Percentiles rank a stretch among this genome's conserved stretches.
These are phyloP conservation scores for Lepidurus arcticus DNA, from an alignment of 1,140 invertebrate species.

Conservation along the genomic window DNA sequence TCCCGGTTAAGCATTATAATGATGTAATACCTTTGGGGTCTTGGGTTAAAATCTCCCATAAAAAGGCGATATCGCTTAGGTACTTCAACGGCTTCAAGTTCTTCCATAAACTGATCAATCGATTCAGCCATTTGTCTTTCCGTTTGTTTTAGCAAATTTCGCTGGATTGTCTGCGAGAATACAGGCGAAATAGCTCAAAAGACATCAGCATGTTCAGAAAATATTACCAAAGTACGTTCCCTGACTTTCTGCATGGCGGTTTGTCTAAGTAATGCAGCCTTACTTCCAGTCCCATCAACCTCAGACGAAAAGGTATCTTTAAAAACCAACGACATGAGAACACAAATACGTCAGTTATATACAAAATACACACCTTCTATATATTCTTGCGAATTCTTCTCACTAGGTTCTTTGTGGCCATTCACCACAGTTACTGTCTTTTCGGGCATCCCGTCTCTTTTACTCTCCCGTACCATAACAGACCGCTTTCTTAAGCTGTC, in stretches of 20 bases:
- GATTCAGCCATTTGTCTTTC: conserved; percentile 39
- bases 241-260: not conserved
- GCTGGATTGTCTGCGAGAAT: conserved; percentile 39
- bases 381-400: not conserved
- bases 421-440: not conserved
- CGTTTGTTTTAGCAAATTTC: conserved; percentile 40
- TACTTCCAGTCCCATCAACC: not conserved
- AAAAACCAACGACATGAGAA: not conserved
- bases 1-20: not conserved
- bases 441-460: not conserved
- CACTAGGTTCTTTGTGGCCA: not conserved
- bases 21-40: conserved; percentile 3
- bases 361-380: not conserved
- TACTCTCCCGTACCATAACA: not conserved
- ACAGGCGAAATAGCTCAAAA: not conserved
- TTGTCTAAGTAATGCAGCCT: not conserved
- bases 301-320: not conserved
- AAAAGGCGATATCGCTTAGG: conserved; percentile 26
- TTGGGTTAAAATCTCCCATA: conserved; percentile 36
- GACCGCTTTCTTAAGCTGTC: not conserved
- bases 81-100: conserved; percentile 38
- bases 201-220: not conserved
- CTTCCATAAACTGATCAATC: conserved; percentile 41
- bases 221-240: not conserved
- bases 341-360: not conserved